Evolutionary conservation across 2,113 vertebrate genomes (phyloP).

Genomic region (Elgaria multicarinata): DNA sequence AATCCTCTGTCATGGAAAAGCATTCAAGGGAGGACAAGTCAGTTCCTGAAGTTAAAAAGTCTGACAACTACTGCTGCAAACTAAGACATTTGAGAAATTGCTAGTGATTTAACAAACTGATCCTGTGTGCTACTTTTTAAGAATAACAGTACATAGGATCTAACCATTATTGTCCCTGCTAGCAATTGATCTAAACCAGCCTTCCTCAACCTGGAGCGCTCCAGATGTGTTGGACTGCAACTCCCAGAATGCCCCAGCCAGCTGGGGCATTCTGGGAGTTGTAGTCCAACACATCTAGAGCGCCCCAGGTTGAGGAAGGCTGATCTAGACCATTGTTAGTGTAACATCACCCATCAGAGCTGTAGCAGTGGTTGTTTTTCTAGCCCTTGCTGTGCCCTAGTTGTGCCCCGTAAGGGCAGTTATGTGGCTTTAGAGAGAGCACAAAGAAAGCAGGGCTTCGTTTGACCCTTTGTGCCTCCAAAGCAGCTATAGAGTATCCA

Average conservation of each 20-base stretch:
- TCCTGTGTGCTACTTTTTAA: not conserved
- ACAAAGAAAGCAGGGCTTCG: not conserved
- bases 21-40: not conserved
- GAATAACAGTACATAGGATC: not conserved
- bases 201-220: too few relatives aligned
- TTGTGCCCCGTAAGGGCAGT: not conserved
- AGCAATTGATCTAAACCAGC: not conserved
- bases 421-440: not conserved
- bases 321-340: not conserved
- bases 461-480: not conserved
- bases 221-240: too few relatives aligned
- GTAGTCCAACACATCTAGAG: too few relatives aligned
- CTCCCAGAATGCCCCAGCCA: too few relatives aligned
- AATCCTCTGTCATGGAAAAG: too few relatives aligned
- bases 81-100: not conserved
- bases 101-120: not conserved
- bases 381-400: not conserved
- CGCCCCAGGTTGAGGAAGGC: too few relatives aligned
- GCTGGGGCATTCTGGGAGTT: too few relatives aligned
- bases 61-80: not conserved
- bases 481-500: not conserved
- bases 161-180: not conserved
- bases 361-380: not conserved
- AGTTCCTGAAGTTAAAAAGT: not conserved
- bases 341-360: not conserved